phyloP scores from a whole-genome alignment of 1,140 invertebrate genomes.

The Triops longicaudatus region DNA sequence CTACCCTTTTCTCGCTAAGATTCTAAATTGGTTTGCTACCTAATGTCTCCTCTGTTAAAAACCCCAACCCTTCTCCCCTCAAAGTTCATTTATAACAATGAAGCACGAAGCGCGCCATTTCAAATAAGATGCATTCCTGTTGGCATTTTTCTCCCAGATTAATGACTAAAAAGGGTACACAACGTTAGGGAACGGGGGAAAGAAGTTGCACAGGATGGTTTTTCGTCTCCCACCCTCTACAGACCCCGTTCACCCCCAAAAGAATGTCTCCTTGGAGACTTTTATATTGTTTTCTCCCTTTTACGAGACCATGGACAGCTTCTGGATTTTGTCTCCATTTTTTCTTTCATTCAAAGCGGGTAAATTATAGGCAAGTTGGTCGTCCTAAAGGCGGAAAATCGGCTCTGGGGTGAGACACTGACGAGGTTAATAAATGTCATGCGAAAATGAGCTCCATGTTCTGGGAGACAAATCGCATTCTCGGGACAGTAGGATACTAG shows the following conservation, averaged over 20 bases:
- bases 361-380: neutral
- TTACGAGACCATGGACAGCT: neutral
- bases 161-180: neutral
- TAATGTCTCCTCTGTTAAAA: neutral
- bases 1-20: neutral
- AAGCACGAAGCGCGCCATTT: neutral
- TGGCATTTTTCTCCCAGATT: neutral
- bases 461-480: neutral
- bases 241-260: neutral
- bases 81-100: conserved; percentile 3
- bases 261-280: neutral
- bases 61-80: neutral
- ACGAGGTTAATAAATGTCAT: conserved; percentile 7
- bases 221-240: neutral
- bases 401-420: neutral
- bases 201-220: neutral
- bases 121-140: neutral
- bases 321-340: neutral
- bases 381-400: neutral
- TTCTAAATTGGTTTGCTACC: neutral
- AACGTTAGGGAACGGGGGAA: neutral
- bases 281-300: conserved; percentile 8
- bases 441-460: neutral
- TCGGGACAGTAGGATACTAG: neutral
- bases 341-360: neutral